phyloP scores from a whole-genome alignment of 2,888 invertebrate genomes.

The Polydrusus pterygomalis region DNA sequence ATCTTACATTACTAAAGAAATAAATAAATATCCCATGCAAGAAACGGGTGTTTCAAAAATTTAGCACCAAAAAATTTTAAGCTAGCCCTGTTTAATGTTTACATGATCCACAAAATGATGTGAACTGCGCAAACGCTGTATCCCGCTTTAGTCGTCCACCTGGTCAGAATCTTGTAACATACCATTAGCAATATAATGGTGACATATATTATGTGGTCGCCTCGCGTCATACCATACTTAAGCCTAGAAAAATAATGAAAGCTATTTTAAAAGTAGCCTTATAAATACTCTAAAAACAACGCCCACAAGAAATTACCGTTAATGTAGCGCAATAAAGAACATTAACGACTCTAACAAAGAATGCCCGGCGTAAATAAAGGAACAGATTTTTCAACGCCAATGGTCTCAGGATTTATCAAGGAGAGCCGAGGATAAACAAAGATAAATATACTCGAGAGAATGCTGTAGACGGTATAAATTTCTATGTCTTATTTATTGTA shows the following conservation, averaged over 20 bases:
- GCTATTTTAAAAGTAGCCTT: conserved; percentile 1
- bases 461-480: conserved; percentile 37
- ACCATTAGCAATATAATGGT: too few relatives aligned
- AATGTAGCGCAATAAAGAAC: conserved; percentile 24
- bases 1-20: too few relatives aligned
- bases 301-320: conserved; percentile 22
- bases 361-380: conserved; percentile 32
- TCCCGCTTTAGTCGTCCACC: too few relatives aligned
- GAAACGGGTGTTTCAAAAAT: too few relatives aligned
- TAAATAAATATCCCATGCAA: too few relatives aligned
- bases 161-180: too few relatives aligned
- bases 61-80: too few relatives aligned
- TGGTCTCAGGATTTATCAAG: conserved; percentile 40
- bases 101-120: too few relatives aligned
- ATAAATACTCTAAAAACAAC: conserved; percentile 7
- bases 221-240: not conserved
- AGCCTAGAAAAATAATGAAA: not conserved
- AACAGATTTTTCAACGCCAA: conserved; percentile 41
- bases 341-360: conserved; percentile 23
- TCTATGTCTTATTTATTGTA: conserved; percentile 39
- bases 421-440: conserved; percentile 37
- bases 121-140: too few relatives aligned
- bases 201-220: too few relatives aligned
- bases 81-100: too few relatives aligned
- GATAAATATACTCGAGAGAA: conserved; percentile 44